A percentile compares a stretch with the other conserved stretches of the same genome.
Conservation (phyloP, 2,888 invertebrate genomes). For the Drosophila ezoana region DNA sequence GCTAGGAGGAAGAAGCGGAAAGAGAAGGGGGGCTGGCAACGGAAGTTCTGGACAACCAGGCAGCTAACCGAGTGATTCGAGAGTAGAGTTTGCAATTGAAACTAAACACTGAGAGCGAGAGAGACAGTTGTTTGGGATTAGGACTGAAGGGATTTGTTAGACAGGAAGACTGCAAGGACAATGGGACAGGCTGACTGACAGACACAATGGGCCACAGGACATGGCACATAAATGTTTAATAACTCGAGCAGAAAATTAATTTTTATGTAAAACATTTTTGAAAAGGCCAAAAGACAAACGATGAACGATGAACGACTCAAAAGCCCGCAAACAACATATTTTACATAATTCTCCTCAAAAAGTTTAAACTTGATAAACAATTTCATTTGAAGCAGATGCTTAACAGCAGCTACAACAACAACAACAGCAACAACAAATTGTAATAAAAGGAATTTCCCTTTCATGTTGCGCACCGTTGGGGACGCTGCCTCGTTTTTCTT, state of each 20-base stretch:
- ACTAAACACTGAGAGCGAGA: constrained; percentile 1
- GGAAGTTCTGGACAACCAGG: constrained; percentile 47
- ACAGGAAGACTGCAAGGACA: constrained; percentile 6
- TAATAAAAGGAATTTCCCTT: constrained; percentile 78
- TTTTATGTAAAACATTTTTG: constrained; percentile 46
- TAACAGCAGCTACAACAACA: constrained; percentile 42
- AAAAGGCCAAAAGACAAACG: constrained; percentile 38
- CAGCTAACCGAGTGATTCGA: constrained; percentile 50
- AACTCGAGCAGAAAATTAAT: constrained; percentile 71
- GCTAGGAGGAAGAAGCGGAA: background rate
- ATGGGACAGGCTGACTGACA: constrained; percentile 7
- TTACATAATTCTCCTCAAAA: constrained; percentile 70
- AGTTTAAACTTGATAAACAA: constrained; percentile 76
- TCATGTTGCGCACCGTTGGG: constrained; percentile 65
- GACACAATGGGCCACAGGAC: constrained; percentile 21
- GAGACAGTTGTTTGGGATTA: constrained; percentile 66
- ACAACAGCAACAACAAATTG: constrained; percentile 37
- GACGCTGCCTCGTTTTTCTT: constrained; percentile 28
- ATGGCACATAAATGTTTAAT: constrained; percentile 58
- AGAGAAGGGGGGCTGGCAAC: constrained; percentile 6
- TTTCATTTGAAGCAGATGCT: constrained; percentile 73
- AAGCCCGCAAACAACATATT: constrained; percentile 66
- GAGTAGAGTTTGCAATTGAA: constrained; percentile 40
- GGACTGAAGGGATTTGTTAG: constrained; percentile 10
- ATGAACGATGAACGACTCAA: constrained; percentile 1